These are phyloP conservation scores for Pomatorhinus ruficollis DNA, from an alignment of 2,113 vertebrate species.

Conservation along the genomic window DNA sequence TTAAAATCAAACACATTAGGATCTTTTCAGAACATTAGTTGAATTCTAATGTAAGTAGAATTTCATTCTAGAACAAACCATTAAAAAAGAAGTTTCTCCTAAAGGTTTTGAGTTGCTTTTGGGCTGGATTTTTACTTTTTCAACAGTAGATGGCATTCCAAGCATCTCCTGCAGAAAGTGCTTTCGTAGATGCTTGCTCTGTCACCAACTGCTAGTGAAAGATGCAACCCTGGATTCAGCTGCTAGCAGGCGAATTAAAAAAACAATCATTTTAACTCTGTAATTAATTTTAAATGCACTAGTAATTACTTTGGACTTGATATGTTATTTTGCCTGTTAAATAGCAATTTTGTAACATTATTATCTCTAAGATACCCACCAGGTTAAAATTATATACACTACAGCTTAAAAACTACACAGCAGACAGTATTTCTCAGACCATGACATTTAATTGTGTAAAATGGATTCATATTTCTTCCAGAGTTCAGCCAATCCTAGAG, in stretches of 20 bases:
- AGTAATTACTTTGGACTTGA: background rate
- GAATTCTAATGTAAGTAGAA: background rate
- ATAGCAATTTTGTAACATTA: background rate
- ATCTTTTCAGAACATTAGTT: background rate
- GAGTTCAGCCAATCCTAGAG: background rate
- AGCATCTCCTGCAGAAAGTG: slow-evolving; percentile 4
- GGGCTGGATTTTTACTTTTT: background rate
- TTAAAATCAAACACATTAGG: background rate
- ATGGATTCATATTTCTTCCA: background rate
- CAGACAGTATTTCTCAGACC: background rate
- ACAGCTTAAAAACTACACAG: background rate
- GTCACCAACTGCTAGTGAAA: background rate
- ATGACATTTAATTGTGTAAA: background rate
- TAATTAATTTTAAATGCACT: slow-evolving; percentile 3
- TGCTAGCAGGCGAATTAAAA: background rate
- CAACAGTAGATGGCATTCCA: slow-evolving; percentile 64
- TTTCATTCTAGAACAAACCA: background rate
- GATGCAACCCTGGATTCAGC: background rate
- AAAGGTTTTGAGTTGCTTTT: background rate
- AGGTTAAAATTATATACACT: background rate
- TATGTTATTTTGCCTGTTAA: background rate
- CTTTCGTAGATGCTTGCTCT: background rate
- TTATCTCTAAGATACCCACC: background rate
- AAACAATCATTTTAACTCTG: background rate
- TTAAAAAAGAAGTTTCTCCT: background rate